Percentiles rank a stretch among this genome's conserved stretches.
Conservation (phyloP, 2,113 vertebrate species). For the Myrmophylax atrothorax region DNA sequence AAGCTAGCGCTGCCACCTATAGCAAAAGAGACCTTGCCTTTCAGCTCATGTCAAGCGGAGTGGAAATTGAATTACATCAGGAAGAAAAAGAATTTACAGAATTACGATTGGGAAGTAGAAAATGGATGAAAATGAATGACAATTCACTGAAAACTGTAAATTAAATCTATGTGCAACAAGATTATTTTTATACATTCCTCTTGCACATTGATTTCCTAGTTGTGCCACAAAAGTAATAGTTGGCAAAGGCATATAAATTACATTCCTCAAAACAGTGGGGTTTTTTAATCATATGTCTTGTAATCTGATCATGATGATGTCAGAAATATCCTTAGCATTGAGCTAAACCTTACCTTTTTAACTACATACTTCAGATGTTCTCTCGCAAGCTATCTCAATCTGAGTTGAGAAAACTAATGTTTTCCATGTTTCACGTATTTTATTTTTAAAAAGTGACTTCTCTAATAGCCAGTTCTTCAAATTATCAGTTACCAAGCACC, state of each 20-base stretch:
- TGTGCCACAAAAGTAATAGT: not conserved
- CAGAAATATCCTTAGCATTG: not conserved
- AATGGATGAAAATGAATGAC: not conserved
- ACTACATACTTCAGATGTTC: not conserved
- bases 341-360: not conserved
- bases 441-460: slow-evolving; percentile 8
- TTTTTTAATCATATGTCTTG: not conserved
- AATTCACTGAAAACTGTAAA: not conserved
- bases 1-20: slow-evolving; percentile 37
- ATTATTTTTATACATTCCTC: not conserved
- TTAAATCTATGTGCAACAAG: not conserved
- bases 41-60: not conserved
- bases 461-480: not conserved
- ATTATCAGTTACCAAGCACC: not conserved
- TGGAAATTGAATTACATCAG: not conserved
- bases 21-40: not conserved
- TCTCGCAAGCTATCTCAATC: not conserved
- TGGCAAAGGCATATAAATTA: not conserved
- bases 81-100: not conserved
- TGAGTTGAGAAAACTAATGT: not conserved
- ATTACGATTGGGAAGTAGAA: not conserved
- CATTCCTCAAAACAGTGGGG: not conserved
- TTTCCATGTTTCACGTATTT: not conserved
- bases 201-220: not conserved
- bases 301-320: not conserved